phyloP scores from a whole-genome alignment of 2,888 invertebrate species.

The Watsonalla cultraria region DNA sequence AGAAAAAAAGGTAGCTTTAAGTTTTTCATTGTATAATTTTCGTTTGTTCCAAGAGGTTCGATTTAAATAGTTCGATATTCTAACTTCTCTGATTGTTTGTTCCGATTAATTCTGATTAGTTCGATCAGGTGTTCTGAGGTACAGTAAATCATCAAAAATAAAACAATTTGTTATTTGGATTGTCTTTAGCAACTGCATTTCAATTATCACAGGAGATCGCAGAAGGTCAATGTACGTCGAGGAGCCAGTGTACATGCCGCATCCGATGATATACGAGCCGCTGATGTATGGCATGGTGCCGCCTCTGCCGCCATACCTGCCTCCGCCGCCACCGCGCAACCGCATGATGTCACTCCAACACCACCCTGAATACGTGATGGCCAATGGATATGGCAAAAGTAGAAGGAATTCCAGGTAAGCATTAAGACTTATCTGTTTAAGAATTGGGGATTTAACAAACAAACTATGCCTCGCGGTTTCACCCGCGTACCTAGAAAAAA shows the following conservation, averaged over 20 bases:
- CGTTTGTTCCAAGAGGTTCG: too few species aligned
- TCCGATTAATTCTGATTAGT: too few species aligned
- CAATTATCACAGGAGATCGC: constrained; percentile 49
- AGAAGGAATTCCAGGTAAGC: constrained; percentile 64
- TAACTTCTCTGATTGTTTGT: too few species aligned
- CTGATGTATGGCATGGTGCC: constrained; percentile 48
- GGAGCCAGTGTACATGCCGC: constrained; percentile 59
- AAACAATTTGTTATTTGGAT: too few species aligned
- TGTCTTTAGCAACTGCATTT: background rate
- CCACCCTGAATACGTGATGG: constrained; percentile 60
- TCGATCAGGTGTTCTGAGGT: too few species aligned
- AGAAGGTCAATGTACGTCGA: constrained; percentile 65
- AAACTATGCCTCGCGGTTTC: too few species aligned
- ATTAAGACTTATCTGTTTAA: background rate
- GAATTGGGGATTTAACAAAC: too few species aligned
- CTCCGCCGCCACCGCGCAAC: constrained; percentile 50
- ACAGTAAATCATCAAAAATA: too few species aligned
- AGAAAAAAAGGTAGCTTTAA: background rate
- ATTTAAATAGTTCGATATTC: too few species aligned
- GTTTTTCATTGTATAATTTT: too few species aligned
- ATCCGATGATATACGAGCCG: constrained; percentile 63
- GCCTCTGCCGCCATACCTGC: constrained; percentile 45
- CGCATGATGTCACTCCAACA: constrained; percentile 58
- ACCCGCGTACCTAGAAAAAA: too few species aligned
- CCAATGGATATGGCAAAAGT: constrained; percentile 46